Evolutionary conservation across 2,113 vertebrate species (phyloP), one percentile per base, ranked within the genome.

Genomic region (Pteruthius melanotis): DNA sequence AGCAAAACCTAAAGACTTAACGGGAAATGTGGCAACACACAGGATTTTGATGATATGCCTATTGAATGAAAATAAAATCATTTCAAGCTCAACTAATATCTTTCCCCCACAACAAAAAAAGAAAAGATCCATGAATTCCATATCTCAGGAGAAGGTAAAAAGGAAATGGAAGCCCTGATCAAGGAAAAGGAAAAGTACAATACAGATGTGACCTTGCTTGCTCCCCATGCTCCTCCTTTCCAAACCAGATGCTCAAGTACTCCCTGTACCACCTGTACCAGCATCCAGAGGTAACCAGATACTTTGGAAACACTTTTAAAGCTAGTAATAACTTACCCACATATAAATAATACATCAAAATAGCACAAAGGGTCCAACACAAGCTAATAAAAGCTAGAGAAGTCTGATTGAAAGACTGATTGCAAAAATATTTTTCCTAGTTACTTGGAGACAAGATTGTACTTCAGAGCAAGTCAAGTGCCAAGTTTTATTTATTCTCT

Each of bases 241-340:
- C 8, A 4, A 66, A 61, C 39, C 3, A 80, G 92, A 84, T 56
- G 83, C 94, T 75, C 56, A 28, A 59, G 81, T 76, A 66, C 87
- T 61, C 72, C 76, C 68, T 42, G 64, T 17, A 78, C 15, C 71
- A 84, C 77, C 74, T 26, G 72, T 4, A 59, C 61, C 2, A 91
- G 94, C 97, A 95, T 89, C 95, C 68, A 90, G 96, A 97, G 97
- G 95, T 97, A 97, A 97, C 91, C 57, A 96, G 89, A 93, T 94
- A 94, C 97, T 98, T 98, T 98, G 98, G 98, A 98, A 98, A 98
- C 95, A 96, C 96, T 97, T 97, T 98, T 97, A 98, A 98, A 98
- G 97, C 98, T 98, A 98, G 93, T 94, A 96, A 97, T 96, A 97
- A 97, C 97, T 97, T 80, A 96, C 75, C 78, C 96, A 96, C 96